Percentiles rank a stretch among this genome's conserved stretches.
Conservation (phyloP, 2,888 invertebrate genomes). For the Hemicrepidius hirtus region DNA sequence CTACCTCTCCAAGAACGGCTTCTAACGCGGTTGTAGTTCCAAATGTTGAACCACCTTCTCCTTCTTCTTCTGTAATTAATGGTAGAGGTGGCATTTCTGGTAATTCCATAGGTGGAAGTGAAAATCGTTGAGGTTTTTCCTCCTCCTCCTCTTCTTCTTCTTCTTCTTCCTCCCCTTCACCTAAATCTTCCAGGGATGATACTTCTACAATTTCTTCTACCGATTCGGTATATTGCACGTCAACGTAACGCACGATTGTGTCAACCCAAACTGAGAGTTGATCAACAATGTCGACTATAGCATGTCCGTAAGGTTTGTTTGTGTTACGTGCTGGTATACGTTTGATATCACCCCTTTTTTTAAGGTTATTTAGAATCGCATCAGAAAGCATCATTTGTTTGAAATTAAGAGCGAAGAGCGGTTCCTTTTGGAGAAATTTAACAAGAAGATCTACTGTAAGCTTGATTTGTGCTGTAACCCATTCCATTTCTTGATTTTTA, state of each 20-base stretch:
- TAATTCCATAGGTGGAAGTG: constrained; percentile 23
- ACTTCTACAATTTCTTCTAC: constrained; percentile 59
- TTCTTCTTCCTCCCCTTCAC: constrained; percentile 35
- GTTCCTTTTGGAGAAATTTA: constrained; percentile 62
- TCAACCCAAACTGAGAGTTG: constrained; percentile 67
- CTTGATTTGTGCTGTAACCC: constrained; percentile 53
- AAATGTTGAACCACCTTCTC: constrained; percentile 1
- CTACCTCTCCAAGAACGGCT: neutral
- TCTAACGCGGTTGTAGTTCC: constrained; percentile 7
- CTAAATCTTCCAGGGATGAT: constrained; percentile 45
- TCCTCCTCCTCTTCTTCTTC: constrained; percentile 46
- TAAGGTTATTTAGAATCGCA: constrained; percentile 59
- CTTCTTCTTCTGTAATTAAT: neutral
- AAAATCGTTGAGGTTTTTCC: constrained; percentile 29
- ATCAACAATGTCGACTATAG: constrained; percentile 62
- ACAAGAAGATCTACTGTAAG: constrained; percentile 54
- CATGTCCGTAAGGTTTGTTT: constrained; percentile 49
- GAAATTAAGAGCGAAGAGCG: constrained; percentile 62
- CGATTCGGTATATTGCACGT: constrained; percentile 63
- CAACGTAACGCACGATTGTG: constrained; percentile 62
- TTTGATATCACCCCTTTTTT: constrained; percentile 39
- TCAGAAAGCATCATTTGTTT: constrained; percentile 65
- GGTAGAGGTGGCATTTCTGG: neutral
- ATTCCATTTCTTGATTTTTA: constrained; percentile 52
- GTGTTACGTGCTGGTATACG: constrained; percentile 60